Base-by-base conservation (phyloP, 37 sponge, comb jelly and placozoan genomes). In the Geodia barretti region DNA sequence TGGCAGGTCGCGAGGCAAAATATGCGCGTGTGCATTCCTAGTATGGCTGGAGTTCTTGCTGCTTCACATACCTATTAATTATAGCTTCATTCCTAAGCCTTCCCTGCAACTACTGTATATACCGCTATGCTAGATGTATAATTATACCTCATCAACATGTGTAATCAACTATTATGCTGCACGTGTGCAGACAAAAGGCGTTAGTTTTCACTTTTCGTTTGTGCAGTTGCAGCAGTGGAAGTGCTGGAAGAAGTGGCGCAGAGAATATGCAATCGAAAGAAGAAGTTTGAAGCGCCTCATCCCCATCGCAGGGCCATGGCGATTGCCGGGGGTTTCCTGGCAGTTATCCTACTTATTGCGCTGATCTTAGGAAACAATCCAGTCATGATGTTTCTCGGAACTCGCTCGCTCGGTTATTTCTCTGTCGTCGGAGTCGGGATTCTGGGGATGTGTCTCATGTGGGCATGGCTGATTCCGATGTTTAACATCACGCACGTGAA, bases 201-300 rank as follows among this genome's bases (percentile, higher is more conserved):
- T n/a, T n/a, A n/a, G n/a, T n/a, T n/a, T n/a, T n/a, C n/a, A n/a
- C n/a, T n/a, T n/a, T n/a, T n/a, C n/a, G n/a, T n/a, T n/a, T n/a
- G n/a, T n/a, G 4, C 80, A 80, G 80, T 70, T 70, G 71, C n/a
- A 9, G 70, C 70, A 26, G 71, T 80, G 23, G 24, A 43, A 26
- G 80, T 80, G 20, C 39, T 80, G 0, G 20, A 40, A 4, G 79
- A 61, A 28, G 36, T 78, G 26, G 62, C 68, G 1, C 9, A 41
- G 3, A 40, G 47, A 20, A 39, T 78, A 21, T 62, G 31, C 21
- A 4, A 47, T 14, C 68, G 41, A 68, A 80, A 70, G 39, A 14
- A 34, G 37, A 43, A 33, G 26, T 80, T 36, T 33, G 23, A 70
- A 25, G 33, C 54, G 26, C 59, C 59, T 23, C 59, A 21, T 70